Conservation (phyloP, 2,113 vertebrate species). For the Paramormyrops kingsleyae region DNA sequence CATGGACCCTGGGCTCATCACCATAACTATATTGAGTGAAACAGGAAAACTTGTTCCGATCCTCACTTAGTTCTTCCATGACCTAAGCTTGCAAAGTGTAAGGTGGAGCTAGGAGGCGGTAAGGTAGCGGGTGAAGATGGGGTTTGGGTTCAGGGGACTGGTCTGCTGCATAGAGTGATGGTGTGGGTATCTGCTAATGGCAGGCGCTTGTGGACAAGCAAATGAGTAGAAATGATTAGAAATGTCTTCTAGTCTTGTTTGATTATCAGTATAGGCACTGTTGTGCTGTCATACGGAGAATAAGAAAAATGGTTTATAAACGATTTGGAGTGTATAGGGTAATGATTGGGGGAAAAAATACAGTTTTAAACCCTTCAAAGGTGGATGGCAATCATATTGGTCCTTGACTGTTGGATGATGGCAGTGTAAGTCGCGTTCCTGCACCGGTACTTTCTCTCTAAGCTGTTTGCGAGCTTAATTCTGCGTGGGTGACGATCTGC, state of each 20-base stretch:
- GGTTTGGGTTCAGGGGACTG: background rate
- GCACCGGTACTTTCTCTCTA: background rate
- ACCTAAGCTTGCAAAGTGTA: constrained; percentile 9
- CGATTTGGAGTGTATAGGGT: background rate
- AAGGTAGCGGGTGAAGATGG: background rate
- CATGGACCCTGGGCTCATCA: background rate
- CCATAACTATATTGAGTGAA: background rate
- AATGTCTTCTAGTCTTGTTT: background rate
- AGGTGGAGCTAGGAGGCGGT: background rate
- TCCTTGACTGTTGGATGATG: background rate
- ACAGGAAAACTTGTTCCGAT: background rate
- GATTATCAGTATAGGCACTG: background rate
- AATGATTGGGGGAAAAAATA: background rate
- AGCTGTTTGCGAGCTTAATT: background rate
- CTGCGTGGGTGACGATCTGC: background rate
- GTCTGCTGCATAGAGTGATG: background rate
- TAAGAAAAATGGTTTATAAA: background rate
- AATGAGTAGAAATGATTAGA: background rate
- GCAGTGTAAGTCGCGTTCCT: background rate
- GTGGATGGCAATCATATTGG: background rate
- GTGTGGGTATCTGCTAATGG: background rate
- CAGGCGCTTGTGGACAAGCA: background rate
- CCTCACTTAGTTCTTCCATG: constrained; percentile 17
- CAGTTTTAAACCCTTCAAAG: background rate
- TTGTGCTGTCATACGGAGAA: background rate